Conservation (phyloP, 2,797 vertebrate genomes). For the Denticeps clupeoides region DNA sequence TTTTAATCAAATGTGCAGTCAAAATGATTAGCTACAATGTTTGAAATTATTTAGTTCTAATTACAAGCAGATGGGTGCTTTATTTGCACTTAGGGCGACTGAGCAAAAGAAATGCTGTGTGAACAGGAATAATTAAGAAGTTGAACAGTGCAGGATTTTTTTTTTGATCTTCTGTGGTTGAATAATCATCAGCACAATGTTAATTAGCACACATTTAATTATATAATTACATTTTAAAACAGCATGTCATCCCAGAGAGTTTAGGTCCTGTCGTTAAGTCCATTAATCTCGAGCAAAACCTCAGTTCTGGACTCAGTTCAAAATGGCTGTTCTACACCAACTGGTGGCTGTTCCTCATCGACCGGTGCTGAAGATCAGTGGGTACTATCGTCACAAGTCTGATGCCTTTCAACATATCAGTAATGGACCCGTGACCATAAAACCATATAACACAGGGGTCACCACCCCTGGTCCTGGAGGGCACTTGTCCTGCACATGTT, state of each 20-base stretch:
- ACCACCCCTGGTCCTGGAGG: too few species aligned
- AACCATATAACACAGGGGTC: too few species aligned
- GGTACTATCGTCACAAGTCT: too few species aligned
- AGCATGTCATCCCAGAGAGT: conserved; percentile 25
- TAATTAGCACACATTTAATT: conserved; percentile 96
- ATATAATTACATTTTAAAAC: conserved; percentile 76
- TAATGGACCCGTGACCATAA: too few species aligned
- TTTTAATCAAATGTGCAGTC: conserved; percentile 99
- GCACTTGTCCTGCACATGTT: too few species aligned
- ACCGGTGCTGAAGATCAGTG: too few species aligned
- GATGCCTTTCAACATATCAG: too few species aligned
- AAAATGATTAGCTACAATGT: conserved; percentile 96
- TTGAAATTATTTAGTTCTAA: conserved; percentile 99
- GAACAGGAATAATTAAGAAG: conserved; percentile 99
- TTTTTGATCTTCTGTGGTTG: conserved; percentile 67
- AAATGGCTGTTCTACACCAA: conserved; percentile 16
- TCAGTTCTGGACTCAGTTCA: conserved; percentile 16
- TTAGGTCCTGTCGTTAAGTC: conserved; percentile 14
- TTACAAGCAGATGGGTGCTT: conserved; percentile 99
- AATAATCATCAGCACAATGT: conserved; percentile 91
- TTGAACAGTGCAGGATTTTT: conserved; percentile 76
- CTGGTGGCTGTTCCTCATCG: too few species aligned
- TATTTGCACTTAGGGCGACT: conserved; percentile 98
- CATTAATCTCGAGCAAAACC: conserved; percentile 18
- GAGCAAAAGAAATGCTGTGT: conserved; percentile 96